These are phyloP conservation scores for Nymphalis urticae DNA, from an alignment of 2,888 invertebrate genomes.

Conservation along the genomic window DNA sequence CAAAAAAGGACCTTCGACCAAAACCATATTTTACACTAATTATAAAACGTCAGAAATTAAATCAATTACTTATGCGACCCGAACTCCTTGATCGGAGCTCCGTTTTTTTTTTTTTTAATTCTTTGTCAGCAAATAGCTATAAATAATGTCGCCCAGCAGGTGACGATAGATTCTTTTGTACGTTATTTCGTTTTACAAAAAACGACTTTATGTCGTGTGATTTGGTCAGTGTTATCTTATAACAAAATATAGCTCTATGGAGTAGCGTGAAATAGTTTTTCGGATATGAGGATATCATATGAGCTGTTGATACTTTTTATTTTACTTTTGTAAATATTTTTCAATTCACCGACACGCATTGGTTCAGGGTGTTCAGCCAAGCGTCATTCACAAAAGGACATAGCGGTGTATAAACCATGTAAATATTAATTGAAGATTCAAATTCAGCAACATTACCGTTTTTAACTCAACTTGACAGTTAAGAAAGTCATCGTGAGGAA, in stretches of 20 bases:
- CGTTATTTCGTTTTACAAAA: constrained; percentile 53
- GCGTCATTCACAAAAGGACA: no score
- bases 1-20: constrained; percentile 39
- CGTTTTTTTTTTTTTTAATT: constrained; percentile 40
- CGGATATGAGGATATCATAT: constrained; percentile 41
- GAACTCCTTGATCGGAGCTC: constrained; percentile 31
- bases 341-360: no score
- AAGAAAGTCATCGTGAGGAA: no score
- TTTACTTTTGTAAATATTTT: not conserved
- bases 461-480: no score
- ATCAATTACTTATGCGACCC: constrained; percentile 64
- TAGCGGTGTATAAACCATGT: no score
- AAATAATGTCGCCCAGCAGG: constrained; percentile 72
- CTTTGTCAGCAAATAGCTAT: constrained; percentile 60
- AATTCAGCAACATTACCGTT: no score
- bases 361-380: no score
- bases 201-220: constrained; percentile 74
- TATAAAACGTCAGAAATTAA: constrained; percentile 71
- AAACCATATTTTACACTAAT: constrained; percentile 75
- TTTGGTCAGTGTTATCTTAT: constrained; percentile 75
- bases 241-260: constrained; percentile 70
- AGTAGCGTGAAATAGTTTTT: constrained; percentile 73
- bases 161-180: constrained; percentile 66
- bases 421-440: no score
- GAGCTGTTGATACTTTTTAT: constrained; percentile 49